These are phyloP conservation scores for Thereuonema tuberculata DNA, from an alignment of 1,140 invertebrate species.

Conservation along the genomic window DNA sequence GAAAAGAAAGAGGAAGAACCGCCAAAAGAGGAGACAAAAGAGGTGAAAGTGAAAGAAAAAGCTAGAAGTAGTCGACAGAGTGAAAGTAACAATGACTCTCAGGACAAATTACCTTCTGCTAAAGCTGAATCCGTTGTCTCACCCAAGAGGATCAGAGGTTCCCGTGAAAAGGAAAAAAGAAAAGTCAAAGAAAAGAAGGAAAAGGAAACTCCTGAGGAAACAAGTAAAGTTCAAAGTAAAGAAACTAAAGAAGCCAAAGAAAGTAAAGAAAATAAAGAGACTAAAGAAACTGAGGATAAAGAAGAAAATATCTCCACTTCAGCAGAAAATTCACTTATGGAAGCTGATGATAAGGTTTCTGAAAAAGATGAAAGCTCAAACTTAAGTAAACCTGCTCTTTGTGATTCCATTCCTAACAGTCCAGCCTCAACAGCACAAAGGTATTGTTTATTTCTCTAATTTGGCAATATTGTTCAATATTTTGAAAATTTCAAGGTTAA, in stretches of 20 bases:
- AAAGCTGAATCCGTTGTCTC: too few relatives aligned
- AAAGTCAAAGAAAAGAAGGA: too few relatives aligned
- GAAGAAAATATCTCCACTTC: not conserved
- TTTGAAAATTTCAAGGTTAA: too few relatives aligned
- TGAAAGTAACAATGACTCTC: too few relatives aligned
- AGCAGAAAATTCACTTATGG: not conserved
- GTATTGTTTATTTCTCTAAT: not conserved
- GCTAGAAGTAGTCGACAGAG: too few relatives aligned
- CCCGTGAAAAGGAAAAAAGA: too few relatives aligned
- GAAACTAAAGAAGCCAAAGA: not conserved
- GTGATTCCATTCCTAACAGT: conserved; percentile 52
- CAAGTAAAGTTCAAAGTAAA: not conserved
- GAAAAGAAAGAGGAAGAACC: not conserved
- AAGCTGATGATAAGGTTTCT: not conserved
- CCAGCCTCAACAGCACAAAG: conserved; percentile 33
- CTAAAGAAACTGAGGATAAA: not conserved
- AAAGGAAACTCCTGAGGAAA: too few relatives aligned
- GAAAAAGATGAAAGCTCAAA: not conserved
- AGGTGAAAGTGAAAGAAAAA: not conserved
- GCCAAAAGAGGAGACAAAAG: not conserved
- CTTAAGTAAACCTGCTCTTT: conserved; percentile 3
- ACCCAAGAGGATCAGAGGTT: too few relatives aligned
- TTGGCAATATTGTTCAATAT: too few relatives aligned
- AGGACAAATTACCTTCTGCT: too few relatives aligned
- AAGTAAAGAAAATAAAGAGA: not conserved